Conservation (phyloP, 2,888 invertebrate genomes). For the Oscheius onirici region DNA sequence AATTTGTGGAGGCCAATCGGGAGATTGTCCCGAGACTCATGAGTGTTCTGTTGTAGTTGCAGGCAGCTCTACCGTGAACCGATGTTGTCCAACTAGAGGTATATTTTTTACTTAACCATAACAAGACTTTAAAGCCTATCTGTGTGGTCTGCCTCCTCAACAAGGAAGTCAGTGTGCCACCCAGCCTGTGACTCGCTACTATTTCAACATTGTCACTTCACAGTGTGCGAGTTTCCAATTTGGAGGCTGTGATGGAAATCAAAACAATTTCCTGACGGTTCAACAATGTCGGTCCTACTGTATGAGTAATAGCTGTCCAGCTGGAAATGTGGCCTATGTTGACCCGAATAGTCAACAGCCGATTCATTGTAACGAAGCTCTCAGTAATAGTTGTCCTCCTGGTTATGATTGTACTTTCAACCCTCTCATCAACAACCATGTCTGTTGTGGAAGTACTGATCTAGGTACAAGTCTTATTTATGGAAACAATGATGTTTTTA, state of each 20-base stretch:
- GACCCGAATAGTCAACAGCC: constrained; percentile 61
- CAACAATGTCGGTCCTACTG: constrained; percentile 61
- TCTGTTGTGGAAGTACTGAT: constrained; percentile 64
- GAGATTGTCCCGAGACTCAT: constrained; percentile 53
- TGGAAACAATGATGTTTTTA: not conserved
- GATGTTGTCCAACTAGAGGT: constrained; percentile 60
- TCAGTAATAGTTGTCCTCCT: constrained; percentile 50
- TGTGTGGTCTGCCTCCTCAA: constrained; percentile 59
- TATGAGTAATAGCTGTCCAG: constrained; percentile 54
- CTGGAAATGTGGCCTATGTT: constrained; percentile 61
- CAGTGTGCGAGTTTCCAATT: constrained; percentile 62
- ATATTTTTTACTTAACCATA: not conserved
- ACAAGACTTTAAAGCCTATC: constrained; percentile 41
- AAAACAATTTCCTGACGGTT: constrained; percentile 62
- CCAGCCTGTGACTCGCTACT: constrained; percentile 49
- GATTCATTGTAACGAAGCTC: constrained; percentile 58
- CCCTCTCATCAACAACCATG: constrained; percentile 54
- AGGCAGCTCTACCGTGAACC: constrained; percentile 47
- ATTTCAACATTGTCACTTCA: constrained; percentile 68
- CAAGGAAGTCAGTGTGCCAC: constrained; percentile 54
- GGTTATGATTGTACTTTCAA: constrained; percentile 57
- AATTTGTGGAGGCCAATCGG: constrained; percentile 42
- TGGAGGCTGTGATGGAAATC: constrained; percentile 64
- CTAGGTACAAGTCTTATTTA: constrained; percentile 33
- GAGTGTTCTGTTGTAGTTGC: constrained; percentile 57